Evolutionary conservation across 2,888 invertebrate species (phyloP), one percentile per base, ranked within the genome.

Genomic region (Drosophila neotestacea): DNA sequence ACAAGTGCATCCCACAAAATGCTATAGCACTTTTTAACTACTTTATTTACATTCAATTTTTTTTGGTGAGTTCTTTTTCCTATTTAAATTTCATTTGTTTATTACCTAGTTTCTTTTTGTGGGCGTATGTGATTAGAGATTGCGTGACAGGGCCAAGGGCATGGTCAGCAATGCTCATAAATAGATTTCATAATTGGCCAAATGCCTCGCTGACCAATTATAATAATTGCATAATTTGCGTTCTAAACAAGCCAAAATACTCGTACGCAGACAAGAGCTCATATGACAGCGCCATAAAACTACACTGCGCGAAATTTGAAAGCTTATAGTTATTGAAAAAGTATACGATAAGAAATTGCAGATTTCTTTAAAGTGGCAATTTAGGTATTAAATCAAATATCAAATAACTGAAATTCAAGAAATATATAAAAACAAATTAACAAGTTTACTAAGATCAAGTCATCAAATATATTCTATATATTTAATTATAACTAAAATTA

Each of bases 201-300:
- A 80, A 80, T 83, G 75, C 81, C 83, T 73, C 69, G 55, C 71
- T 70, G 77, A 72, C 77, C 85, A 85, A 85, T 85, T 85, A 85
- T 88, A 71, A 84, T 85, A 85, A 85, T 85, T 85, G 85, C 87
- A 88, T 85, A 81, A 88, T 88, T 88, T 73, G 70, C 79, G 66
- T 84, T 86, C 81, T 85, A 84, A 86, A 84, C 88, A 86, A 85
- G 86, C 81, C 70, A 73, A 79, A 84, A 81, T 44, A 44, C n/a
- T 22, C 32, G 36, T 48, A 77, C 44, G 62, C 64, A 71, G 73
- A 71, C 41, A 73, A 56, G 60, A 61, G 76, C 71, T 68, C 76
- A 83, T 80, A 82, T 77, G 77, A 70, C 83, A 85, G 83, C 68
- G 59, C 67, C 63, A 73, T 70, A 73, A 69, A 65, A 41, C 44